Evolutionary conservation across 2,888 invertebrate genomes (phyloP).

Genomic region (Baccha elongata): DNA sequence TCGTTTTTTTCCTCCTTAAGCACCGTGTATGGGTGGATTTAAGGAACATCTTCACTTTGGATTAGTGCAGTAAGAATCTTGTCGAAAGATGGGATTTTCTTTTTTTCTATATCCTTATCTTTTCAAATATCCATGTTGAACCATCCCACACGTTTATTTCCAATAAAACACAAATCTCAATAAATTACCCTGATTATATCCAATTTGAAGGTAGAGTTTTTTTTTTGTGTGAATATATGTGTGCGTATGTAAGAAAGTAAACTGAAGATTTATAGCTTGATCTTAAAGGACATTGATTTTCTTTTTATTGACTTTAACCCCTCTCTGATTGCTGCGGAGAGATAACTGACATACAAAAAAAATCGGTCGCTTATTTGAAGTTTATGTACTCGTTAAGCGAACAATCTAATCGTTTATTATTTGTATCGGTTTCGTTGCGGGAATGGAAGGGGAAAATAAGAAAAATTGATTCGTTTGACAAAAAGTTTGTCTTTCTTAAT

Average conservation of each 20-base stretch:
- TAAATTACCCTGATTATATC: constrained; percentile 56
- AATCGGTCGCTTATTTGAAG: constrained; percentile 36
- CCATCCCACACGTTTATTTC: constrained; percentile 43
- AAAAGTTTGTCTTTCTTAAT: constrained; percentile 19
- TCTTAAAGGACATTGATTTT: constrained; percentile 53
- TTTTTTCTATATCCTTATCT: not conserved
- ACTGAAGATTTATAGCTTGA: constrained; percentile 64
- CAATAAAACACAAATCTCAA: constrained; percentile 64
- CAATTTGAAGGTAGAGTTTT: not conserved
- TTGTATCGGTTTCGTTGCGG: not conserved
- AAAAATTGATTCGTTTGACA: constrained; percentile 33
- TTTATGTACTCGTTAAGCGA: constrained; percentile 68
- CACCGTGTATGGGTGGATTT: constrained; percentile 11
- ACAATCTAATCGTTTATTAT: constrained; percentile 50
- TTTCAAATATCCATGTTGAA: constrained; percentile 16
- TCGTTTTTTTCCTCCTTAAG: constrained; percentile 1
- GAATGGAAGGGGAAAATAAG: not conserved
- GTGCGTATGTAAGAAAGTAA: constrained; percentile 27
- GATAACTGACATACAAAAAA: not conserved
- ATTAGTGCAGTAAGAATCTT: not conserved
- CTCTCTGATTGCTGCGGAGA: not conserved
- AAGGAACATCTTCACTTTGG: constrained; percentile 14
- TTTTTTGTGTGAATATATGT: not conserved
- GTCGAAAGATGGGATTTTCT: not conserved
- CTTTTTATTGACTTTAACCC: constrained; percentile 28